These are phyloP conservation scores for Cantharis lateralis DNA, from an alignment of 2,888 invertebrate species.

Conservation along the genomic window DNA sequence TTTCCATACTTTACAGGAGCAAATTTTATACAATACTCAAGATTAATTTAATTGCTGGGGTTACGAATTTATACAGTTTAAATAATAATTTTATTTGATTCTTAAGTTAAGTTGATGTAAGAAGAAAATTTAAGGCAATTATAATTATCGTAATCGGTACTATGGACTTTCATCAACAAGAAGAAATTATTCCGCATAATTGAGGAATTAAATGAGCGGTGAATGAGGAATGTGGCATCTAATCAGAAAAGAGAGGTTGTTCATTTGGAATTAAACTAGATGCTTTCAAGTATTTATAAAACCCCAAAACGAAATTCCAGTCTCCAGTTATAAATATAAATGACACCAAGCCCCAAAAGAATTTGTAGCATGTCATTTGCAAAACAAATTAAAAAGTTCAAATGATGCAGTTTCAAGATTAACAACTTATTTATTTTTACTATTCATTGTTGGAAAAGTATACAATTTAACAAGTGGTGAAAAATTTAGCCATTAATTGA, in stretches of 20 bases:
- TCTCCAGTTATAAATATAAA: constrained; percentile 43
- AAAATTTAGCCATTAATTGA: background rate
- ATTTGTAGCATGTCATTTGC: constrained; percentile 48
- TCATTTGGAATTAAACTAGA: constrained; percentile 39
- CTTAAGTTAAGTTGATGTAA: background rate
- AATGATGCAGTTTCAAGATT: constrained; percentile 53
- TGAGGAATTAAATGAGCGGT: constrained; percentile 23
- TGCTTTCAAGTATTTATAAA: constrained; percentile 38
- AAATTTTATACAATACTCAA: too few relatives aligned
- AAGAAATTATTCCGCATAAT: constrained; percentile 28
- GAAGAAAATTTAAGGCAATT: background rate
- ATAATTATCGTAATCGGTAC: background rate
- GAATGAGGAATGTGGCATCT: constrained; percentile 27
- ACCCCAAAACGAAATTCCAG: constrained; percentile 33
- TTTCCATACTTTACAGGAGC: too few relatives aligned
- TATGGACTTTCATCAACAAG: constrained; percentile 21
- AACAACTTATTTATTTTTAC: constrained; percentile 42
- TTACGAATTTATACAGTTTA: background rate
- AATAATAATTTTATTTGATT: background rate
- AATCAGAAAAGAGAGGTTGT: constrained; percentile 30
- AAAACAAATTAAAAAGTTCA: constrained; percentile 55
- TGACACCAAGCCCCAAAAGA: constrained; percentile 37
- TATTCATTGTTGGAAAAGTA: background rate
- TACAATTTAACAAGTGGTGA: background rate
- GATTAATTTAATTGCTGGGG: too few relatives aligned